Evolutionary conservation across 2,113 vertebrate species (phyloP).

Genomic region (Brachyistius frenatus): DNA sequence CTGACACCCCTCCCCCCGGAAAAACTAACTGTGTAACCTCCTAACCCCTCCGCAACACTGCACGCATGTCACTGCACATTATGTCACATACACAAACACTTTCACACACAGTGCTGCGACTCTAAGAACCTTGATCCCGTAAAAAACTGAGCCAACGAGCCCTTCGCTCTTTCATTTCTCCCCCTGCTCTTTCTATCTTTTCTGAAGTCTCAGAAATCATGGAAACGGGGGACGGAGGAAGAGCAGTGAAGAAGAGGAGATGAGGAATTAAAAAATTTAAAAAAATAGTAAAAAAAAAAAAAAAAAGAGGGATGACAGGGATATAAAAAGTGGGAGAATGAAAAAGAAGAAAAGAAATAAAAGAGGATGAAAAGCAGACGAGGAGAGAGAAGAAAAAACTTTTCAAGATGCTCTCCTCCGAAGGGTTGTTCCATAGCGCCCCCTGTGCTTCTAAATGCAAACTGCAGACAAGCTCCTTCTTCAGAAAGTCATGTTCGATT

Average conservation of each 20-base stretch:
- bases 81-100: slow-evolving; percentile 50
- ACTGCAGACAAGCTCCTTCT: slow-evolving; percentile 5
- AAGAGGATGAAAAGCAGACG: neutral
- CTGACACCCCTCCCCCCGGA: neutral
- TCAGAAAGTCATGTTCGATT: too few species aligned
- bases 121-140: slow-evolving; percentile 68
- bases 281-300: too few species aligned
- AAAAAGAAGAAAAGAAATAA: neutral
- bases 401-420: neutral
- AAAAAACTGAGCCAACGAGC: slow-evolving; percentile 44
- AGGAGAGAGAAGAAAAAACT: neutral
- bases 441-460: slow-evolving; percentile 32
- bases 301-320: neutral
- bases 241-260: neutral
- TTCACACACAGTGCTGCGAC: slow-evolving; percentile 49
- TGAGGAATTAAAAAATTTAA: too few species aligned
- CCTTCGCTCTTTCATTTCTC: slow-evolving; percentile 29
- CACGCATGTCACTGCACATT: slow-evolving; percentile 70
- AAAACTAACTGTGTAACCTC: slow-evolving; percentile 55
- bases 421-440: slow-evolving; percentile 55
- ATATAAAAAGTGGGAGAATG: neutral
- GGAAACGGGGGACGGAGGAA: neutral
- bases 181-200: slow-evolving; percentile 1
- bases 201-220: slow-evolving; percentile 6
- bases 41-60: slow-evolving; percentile 52